Evolutionary conservation across 2,888 invertebrate genomes (phyloP).

Genomic region (Acleris sparsana): DNA sequence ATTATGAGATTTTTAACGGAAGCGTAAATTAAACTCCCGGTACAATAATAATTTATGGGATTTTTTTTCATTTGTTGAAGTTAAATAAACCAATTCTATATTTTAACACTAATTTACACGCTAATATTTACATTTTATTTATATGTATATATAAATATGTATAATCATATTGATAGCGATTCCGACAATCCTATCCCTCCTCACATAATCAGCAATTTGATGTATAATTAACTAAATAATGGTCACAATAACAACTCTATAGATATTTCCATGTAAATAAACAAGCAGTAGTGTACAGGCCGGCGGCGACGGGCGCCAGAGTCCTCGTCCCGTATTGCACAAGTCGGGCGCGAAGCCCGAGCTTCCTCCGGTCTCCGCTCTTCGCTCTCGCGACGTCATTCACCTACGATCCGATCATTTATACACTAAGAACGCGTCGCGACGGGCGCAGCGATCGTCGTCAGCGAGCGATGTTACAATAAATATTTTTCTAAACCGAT

Average conservation of each 20-base stretch:
- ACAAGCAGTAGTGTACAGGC: conserved; percentile 78
- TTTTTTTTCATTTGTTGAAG: conserved; percentile 79
- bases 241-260: conserved; percentile 83
- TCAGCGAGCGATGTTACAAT: conserved; percentile 72
- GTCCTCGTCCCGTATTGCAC: conserved; percentile 75
- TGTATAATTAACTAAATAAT: conserved; percentile 84
- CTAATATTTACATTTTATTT: conserved; percentile 84
- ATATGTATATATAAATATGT: conserved; percentile 84
- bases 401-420: conserved; percentile 38
- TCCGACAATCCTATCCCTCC: conserved; percentile 77
- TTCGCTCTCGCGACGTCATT: conserved; percentile 18
- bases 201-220: conserved; percentile 76
- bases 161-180: conserved; percentile 81
- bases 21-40: conserved; percentile 78
- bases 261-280: conserved; percentile 82
- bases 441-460: conserved; percentile 50
- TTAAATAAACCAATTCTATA: conserved; percentile 84
- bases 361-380: conserved; percentile 38
- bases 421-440: conserved; percentile 43
- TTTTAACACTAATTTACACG: conserved; percentile 80
- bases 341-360: conserved; percentile 63
- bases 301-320: conserved; percentile 57
- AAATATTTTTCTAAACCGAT: conserved; percentile 80
- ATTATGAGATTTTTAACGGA: conserved; percentile 82
- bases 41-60: conserved; percentile 83